phyloP scores from a whole-genome alignment of 2,797 vertebrate genomes.

The Hydrophis major region DNA sequence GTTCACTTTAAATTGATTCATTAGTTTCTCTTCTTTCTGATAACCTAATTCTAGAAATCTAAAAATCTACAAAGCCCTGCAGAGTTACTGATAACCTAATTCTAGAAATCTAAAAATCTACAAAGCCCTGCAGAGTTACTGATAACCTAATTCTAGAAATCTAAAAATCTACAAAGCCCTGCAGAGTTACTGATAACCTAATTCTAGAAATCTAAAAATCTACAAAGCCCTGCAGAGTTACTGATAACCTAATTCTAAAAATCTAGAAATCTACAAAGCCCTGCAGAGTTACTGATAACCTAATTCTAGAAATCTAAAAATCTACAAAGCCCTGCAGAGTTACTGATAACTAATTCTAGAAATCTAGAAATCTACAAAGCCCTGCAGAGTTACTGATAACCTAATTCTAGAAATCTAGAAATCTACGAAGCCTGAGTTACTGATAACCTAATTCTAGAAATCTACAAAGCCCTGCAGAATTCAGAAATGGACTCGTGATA shows the following conservation, averaged over 20 bases:
- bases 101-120: background rate
- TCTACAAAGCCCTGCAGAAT: background rate
- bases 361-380: too few species aligned
- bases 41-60: conserved; percentile 12
- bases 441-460: conserved; percentile 6
- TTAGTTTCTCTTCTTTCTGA: background rate
- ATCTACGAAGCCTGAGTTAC: background rate
- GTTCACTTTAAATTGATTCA: background rate
- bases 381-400: too few species aligned
- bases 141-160: too few species aligned
- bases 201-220: too few species aligned
- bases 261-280: conserved; percentile 6
- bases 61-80: background rate
- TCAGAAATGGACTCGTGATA: background rate
- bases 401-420: too few species aligned
- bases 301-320: background rate
- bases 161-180: too few species aligned
- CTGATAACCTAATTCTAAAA: conserved; percentile 3
- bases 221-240: too few species aligned
- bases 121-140: background rate
- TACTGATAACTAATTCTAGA: background rate
- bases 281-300: background rate
- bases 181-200: too few species aligned
- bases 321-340: background rate
- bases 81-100: background rate